Evolutionary conservation across 2,888 invertebrate species (phyloP).

Genomic region (Cephus pygmeus): DNA sequence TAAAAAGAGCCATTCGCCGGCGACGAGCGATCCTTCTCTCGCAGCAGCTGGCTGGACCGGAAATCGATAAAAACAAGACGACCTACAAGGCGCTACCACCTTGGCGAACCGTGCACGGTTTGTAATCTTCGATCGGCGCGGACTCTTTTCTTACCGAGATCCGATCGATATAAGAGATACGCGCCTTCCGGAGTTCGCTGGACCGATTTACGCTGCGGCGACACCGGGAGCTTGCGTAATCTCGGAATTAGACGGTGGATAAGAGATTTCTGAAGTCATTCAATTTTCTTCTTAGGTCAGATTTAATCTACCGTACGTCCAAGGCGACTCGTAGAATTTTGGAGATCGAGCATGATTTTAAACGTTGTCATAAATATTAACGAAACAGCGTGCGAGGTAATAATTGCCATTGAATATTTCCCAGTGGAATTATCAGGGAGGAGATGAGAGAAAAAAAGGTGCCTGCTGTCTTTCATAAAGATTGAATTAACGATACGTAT

Average conservation of each 20-base stretch:
- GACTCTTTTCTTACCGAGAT: background rate
- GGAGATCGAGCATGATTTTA: background rate
- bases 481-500: background rate
- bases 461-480: background rate
- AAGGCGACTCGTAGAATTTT: background rate
- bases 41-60: slow-evolving; percentile 1
- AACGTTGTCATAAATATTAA: background rate
- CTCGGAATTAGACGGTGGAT: background rate
- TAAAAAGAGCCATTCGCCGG: background rate
- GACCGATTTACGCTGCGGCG: background rate
- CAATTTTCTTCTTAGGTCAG: background rate
- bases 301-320: background rate
- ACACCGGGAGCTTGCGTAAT: background rate
- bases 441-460: background rate
- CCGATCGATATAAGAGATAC: background rate
- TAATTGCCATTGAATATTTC: background rate
- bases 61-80: background rate
- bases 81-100: background rate
- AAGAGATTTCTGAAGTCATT: background rate
- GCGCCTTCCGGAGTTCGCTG: background rate
- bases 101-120: background rate
- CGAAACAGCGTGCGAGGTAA: background rate
- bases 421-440: background rate
- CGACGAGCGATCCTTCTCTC: background rate
- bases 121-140: background rate